phyloP scores from a whole-genome alignment of 2,888 invertebrate species.

The Oxycera nigricornis region DNA sequence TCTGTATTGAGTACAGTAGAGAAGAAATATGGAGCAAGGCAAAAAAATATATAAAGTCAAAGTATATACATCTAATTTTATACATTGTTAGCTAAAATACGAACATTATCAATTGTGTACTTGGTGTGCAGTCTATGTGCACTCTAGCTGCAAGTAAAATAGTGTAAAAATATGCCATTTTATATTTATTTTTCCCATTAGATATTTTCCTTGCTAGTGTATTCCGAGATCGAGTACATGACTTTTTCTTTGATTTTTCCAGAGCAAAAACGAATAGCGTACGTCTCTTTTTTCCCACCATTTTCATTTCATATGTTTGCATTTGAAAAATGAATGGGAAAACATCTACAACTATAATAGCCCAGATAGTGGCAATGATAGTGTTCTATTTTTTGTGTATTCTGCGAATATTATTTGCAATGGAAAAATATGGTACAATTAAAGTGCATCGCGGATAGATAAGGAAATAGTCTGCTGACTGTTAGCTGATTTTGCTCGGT shows the following conservation, averaged over 20 bases:
- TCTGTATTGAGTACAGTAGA: neutral
- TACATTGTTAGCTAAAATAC: no score
- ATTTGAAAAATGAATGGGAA: neutral
- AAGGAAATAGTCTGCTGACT: constrained; percentile 11
- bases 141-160: neutral
- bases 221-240: no score
- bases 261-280: no score
- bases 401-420: constrained; percentile 3
- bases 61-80: no score
- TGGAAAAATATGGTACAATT: constrained; percentile 6
- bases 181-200: constrained; percentile 1
- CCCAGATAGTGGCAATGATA: neutral
- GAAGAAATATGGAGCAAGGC: neutral
- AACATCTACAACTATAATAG: neutral
- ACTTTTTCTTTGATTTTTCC: no score
- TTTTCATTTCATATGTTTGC: no score
- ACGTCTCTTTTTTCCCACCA: no score
- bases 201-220: neutral
- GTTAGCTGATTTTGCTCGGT: neutral
- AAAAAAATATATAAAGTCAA: neutral
- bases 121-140: neutral
- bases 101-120: neutral
- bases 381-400: neutral
- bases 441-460: constrained; percentile 33
- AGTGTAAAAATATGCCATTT: neutral